Base-by-base conservation (phyloP, 2,888 invertebrate species). In the Cordilura impudica region DNA sequence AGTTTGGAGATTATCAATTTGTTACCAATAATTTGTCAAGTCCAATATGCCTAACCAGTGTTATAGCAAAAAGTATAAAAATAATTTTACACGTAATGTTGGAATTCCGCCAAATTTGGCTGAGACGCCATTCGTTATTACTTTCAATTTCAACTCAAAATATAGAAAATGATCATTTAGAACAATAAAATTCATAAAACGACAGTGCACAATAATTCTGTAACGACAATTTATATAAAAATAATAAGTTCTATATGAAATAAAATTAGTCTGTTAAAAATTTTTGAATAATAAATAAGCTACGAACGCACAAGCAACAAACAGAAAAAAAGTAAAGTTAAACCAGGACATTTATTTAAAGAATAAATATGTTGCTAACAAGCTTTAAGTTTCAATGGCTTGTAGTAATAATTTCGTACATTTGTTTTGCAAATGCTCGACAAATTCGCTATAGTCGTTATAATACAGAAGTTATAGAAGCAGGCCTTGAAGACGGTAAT, bases 361-460 rank as follows among this genome's bases (percentile, higher is more conserved):
- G 39, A 26, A 60, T 66, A 66, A 26, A 47, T 54, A 1, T 26
- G 10, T 16, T n/a, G n/a, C n/a, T n/a, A n/a, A n/a, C n/a, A n/a
- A n/a, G n/a, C n/a, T 14, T 45, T 4, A 65, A 39, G 8, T 54
- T 8, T 54, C 8, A 70, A 26, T 49, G 65, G 65, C 43, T 61
- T 0, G 3, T 60, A 21, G 6, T 65, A 16, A 35, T 73, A 51
- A 53, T 69, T 72, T 69, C 51, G 8, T 39, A 47, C 16, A 53
- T 70, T 74, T 74, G 73, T 66, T 45, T 54, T 10, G 39, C 53
- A 70, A 83, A 85, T 63, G 72, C 83, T 4, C 85, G 85, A 7
- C 88, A 87, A 81, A 84, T 87, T 69, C 86, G 87, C 69, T 84
- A 84, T 18, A 87, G 85, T 78, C 87, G 87, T 0, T 86, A 83